Conservation (phyloP, 2,888 invertebrate genomes). For the Auanema sp. region DNA sequence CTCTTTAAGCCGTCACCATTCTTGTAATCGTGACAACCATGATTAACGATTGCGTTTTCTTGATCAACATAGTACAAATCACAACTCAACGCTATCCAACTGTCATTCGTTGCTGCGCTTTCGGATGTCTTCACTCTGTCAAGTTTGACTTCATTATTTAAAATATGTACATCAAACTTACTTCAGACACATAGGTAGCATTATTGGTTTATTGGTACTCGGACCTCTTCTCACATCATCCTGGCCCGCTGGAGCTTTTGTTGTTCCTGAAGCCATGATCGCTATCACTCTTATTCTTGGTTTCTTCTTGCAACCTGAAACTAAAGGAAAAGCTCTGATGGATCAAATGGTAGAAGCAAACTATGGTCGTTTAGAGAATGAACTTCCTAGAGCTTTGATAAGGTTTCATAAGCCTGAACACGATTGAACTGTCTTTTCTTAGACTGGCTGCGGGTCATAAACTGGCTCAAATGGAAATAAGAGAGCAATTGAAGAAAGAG, state of each 20-base stretch:
- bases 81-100: constrained; percentile 60
- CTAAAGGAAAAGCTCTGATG: constrained; percentile 53
- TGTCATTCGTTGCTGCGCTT: constrained; percentile 59
- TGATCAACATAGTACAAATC: constrained; percentile 59
- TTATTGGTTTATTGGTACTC: constrained; percentile 51
- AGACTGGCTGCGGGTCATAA: constrained; percentile 57
- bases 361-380: constrained; percentile 52
- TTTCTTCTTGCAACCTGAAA: constrained; percentile 57
- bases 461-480: constrained; percentile 48
- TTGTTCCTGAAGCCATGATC: constrained; percentile 52
- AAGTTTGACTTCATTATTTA: constrained; percentile 27
- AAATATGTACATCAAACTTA: neutral
- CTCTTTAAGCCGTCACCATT: constrained; percentile 31
- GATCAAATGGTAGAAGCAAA: constrained; percentile 58
- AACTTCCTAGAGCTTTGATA: constrained; percentile 51
- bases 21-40: constrained; percentile 47
- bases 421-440: constrained; percentile 13
- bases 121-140: constrained; percentile 54
- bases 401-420: too few relatives aligned
- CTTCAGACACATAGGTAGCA: constrained; percentile 54
- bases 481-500: constrained; percentile 35
- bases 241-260: constrained; percentile 48
- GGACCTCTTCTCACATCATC: constrained; percentile 44
- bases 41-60: constrained; percentile 59
- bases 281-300: constrained; percentile 51